Base-by-base conservation (phyloP, 2,113 vertebrate species). In the Hippocampus guttulatus region DNA sequence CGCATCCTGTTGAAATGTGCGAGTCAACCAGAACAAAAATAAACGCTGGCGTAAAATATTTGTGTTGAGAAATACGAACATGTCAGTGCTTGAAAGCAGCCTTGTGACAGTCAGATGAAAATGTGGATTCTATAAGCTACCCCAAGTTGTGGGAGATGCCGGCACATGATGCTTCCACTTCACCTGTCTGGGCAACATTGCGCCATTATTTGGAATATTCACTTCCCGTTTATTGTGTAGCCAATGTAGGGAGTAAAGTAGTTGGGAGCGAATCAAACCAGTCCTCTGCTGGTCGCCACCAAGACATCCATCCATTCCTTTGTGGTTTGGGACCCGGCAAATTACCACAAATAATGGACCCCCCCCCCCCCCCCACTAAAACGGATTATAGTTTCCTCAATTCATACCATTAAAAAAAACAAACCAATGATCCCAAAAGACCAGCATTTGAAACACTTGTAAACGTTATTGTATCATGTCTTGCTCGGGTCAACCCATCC, bases 1-100 rank as follows among this genome's bases (percentile, higher is more conserved):
- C 11, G 10, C 62, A 43, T 43, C 62, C 40, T 43, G 43, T 45
- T 47, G 43, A 25, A 45, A 47, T 25, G 43, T 25, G 14, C 23
- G 27, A 65, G 64, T 25, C 21, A 25, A 65, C 12, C 43, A 15
- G 25, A 25, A 27, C 64, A 47, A 65, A 38, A 49, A 47, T 47
- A 25, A 45, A 45, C 41, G 7, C 40, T 14, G 2, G 41, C 43
- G 15, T 47, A 25, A 12, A 20, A 64, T n/a, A 64, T 45, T 65
- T 65, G 64, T 65, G 64, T 47, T 65, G 43, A 47, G 43, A 47
- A 65, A 65, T 43, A 25, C 23, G 41, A 47, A 38, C 64, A 18
- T 65, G 64, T 25, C 64, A 20, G 43, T 25, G 23, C 64, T 65
- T 64, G 63, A 64, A 45, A 15, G n/a, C 12, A 45, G 41, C 21